These are phyloP conservation scores for Labroides dimidiatus DNA, from an alignment of 2,797 vertebrate genomes.

Conservation along the genomic window DNA sequence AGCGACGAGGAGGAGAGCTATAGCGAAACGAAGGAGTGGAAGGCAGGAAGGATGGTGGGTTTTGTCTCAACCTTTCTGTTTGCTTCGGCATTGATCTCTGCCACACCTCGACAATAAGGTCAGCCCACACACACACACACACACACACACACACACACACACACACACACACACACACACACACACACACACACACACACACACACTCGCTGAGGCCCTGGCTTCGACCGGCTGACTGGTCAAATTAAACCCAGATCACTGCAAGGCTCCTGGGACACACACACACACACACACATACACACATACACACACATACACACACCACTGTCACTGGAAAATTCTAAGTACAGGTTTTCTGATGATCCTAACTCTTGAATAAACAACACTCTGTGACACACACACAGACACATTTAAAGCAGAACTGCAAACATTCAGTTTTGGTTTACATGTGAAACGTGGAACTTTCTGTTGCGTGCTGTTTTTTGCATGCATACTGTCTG, in stretches of 20 bases:
- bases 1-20: constrained; percentile 12
- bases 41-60: constrained; percentile 40
- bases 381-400: not conserved
- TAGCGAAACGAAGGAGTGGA: constrained; percentile 33
- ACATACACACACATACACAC: constrained; percentile 33
- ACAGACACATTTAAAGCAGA: not conserved
- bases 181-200: constrained; percentile 44
- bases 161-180: constrained; percentile 44
- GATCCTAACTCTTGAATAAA: constrained; percentile 6
- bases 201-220: constrained; percentile 63
- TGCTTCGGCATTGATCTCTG: constrained; percentile 77
- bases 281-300: constrained; percentile 35
- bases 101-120: constrained; percentile 69
- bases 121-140: constrained; percentile 45
- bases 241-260: constrained; percentile 85
- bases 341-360: constrained; percentile 20
- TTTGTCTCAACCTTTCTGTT: constrained; percentile 70
- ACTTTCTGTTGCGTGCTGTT: constrained; percentile 8
- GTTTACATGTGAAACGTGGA: constrained; percentile 15
- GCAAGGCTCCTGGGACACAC: constrained; percentile 54
- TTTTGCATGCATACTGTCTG: not conserved
- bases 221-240: constrained; percentile 75
- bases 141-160: constrained; percentile 44
- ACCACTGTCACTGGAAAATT: constrained; percentile 26
- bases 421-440: no score